phyloP scores from a whole-genome alignment of 2,888 invertebrate genomes.

The Heliconius hortense region DNA sequence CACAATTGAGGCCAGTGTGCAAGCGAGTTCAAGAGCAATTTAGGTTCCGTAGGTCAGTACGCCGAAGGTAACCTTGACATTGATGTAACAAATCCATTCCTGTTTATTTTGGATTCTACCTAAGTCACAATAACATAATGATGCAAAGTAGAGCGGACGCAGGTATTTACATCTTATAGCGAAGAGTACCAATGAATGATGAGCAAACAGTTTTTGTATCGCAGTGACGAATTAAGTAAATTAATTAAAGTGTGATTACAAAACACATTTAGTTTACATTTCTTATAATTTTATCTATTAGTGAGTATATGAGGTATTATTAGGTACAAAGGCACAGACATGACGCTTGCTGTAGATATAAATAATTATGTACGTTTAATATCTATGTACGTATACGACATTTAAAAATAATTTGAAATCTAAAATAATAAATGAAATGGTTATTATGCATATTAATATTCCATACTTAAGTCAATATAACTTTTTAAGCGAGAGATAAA shows the following conservation, averaged over 20 bases:
- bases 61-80: slow-evolving; percentile 81
- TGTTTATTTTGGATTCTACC: slow-evolving; percentile 22
- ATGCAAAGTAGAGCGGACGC: slow-evolving; percentile 1
- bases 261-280: slow-evolving; percentile 1
- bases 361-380: not conserved
- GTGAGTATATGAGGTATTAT: not conserved
- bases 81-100: slow-evolving; percentile 56
- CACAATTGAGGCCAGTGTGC: slow-evolving; percentile 81
- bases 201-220: not conserved
- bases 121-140: slow-evolving; percentile 10
- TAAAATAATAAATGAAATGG: not conserved
- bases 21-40: slow-evolving; percentile 82
- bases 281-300: slow-evolving; percentile 1
- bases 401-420: not conserved
- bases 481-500: not conserved
- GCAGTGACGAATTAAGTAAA: not conserved
- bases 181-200: not conserved
- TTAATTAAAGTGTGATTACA: not conserved
- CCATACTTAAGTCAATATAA: not conserved
- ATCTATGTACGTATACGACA: not conserved
- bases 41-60: slow-evolving; percentile 82
- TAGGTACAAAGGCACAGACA: not conserved
- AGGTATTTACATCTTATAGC: slow-evolving; percentile 4
- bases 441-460: not conserved
- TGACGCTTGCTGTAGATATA: not conserved